These are phyloP conservation scores for Procavia capensis DNA, from an alignment of 2,113 vertebrate species.

Conservation along the genomic window DNA sequence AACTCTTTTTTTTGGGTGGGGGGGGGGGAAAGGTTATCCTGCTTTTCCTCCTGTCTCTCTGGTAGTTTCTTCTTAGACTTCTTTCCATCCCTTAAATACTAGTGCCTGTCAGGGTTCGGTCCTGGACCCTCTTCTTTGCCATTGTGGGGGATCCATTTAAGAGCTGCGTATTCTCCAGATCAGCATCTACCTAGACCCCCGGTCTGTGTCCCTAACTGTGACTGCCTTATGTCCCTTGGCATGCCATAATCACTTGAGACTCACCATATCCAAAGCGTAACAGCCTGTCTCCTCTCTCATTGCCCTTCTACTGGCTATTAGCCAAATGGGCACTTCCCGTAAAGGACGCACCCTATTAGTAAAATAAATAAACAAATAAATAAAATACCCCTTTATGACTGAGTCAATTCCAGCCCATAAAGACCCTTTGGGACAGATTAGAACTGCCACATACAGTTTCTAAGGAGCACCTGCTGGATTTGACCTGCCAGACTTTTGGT, in stretches of 20 bases:
- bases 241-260: fast-evolving
- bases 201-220: background rate
- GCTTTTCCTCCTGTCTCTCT: background rate
- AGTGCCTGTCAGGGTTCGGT: background rate
- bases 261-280: background rate
- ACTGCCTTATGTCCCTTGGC: background rate
- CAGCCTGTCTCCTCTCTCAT: background rate
- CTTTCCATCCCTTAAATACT: background rate
- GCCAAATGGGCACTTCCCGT: background rate
- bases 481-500: too few relatives aligned
- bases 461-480: too few relatives aligned
- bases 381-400: too few relatives aligned
- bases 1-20: background rate
- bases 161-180: background rate
- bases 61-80: background rate
- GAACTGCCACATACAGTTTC: too few relatives aligned
- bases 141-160: background rate
- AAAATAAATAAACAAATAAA: too few relatives aligned
- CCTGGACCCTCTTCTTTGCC: background rate
- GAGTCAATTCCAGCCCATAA: too few relatives aligned
- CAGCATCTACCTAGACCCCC: background rate
- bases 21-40: background rate
- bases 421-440: too few relatives aligned
- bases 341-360: background rate
- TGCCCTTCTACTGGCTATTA: background rate